Percentiles rank a stretch among this genome's conserved stretches.
Evolutionary conservation across 2,888 invertebrate genomes (phyloP).

Genomic region (Ptilodon capucinus): DNA sequence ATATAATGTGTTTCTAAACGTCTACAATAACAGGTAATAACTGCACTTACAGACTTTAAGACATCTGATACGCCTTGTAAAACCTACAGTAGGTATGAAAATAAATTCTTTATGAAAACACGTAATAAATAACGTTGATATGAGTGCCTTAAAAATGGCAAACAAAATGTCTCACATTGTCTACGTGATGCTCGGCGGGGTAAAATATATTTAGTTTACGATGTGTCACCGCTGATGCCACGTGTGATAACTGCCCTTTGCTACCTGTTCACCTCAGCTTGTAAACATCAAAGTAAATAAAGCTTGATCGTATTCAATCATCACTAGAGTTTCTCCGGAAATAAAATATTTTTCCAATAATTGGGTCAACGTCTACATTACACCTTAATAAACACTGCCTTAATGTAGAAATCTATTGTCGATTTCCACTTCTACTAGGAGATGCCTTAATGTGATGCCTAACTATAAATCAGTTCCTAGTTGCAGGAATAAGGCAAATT

Average conservation of each 20-base stretch:
- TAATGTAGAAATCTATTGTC: too few species aligned
- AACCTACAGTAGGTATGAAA: background rate
- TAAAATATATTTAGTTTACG: slow-evolving; percentile 14
- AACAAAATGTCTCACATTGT: background rate
- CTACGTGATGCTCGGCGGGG: slow-evolving; percentile 2
- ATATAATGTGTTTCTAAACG: too few species aligned
- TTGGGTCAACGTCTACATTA: too few species aligned
- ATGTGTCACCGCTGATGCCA: slow-evolving; percentile 23
- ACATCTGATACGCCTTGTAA: too few species aligned
- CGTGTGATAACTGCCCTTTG: slow-evolving; percentile 33
- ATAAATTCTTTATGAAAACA: background rate
- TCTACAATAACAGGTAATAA: too few species aligned
- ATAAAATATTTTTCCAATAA: too few species aligned
- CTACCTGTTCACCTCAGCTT: slow-evolving; percentile 26
- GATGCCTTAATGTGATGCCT: too few species aligned
- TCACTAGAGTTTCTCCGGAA: background rate
- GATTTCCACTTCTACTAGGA: too few species aligned
- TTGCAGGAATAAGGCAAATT: too few species aligned
- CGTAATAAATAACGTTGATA: background rate
- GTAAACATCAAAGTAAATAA: background rate
- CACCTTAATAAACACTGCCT: too few species aligned
- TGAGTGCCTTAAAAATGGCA: background rate
- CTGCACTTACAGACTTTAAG: too few species aligned
- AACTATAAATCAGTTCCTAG: too few species aligned
- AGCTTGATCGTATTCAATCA: background rate